Conservation (phyloP, 2,888 invertebrate genomes). For the Phengaris alcon region DNA sequence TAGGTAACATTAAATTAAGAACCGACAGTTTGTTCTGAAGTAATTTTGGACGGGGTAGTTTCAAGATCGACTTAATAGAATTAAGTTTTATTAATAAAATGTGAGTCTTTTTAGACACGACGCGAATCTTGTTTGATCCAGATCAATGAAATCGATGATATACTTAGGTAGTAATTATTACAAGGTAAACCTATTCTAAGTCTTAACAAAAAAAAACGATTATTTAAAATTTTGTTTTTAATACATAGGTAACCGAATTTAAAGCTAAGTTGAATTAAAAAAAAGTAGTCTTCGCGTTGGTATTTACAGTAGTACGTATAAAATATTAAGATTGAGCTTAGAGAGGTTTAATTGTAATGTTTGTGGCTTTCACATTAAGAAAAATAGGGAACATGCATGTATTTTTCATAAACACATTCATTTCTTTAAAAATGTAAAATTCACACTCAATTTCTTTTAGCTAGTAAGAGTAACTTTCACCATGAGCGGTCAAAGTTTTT, state of each 20-base stretch:
- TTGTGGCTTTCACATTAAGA: too few relatives aligned
- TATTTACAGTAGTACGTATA: neutral
- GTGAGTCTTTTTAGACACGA: neutral
- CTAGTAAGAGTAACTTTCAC: too few relatives aligned
- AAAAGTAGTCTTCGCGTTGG: too few relatives aligned
- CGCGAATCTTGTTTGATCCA: neutral
- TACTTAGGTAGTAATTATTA: neutral
- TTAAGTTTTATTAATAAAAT: neutral
- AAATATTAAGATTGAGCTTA: neutral
- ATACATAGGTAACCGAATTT: neutral
- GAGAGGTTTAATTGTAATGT: neutral
- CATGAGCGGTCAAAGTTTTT: too few relatives aligned
- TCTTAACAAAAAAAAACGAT: conserved; percentile 2
- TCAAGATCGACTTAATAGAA: neutral
- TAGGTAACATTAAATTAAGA: neutral
- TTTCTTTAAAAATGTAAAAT: too few relatives aligned
- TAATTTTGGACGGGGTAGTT: conserved; percentile 23
- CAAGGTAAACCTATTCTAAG: neutral
- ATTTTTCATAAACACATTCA: too few relatives aligned
- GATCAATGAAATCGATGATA: neutral
- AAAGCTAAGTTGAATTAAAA: neutral
- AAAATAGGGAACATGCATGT: too few relatives aligned
- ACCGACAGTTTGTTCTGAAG: neutral
- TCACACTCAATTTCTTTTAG: too few relatives aligned
- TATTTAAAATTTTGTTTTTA: neutral